These are phyloP conservation scores for Echiichthys vipera DNA, from an alignment of 2,797 vertebrate species.

Conservation along the genomic window DNA sequence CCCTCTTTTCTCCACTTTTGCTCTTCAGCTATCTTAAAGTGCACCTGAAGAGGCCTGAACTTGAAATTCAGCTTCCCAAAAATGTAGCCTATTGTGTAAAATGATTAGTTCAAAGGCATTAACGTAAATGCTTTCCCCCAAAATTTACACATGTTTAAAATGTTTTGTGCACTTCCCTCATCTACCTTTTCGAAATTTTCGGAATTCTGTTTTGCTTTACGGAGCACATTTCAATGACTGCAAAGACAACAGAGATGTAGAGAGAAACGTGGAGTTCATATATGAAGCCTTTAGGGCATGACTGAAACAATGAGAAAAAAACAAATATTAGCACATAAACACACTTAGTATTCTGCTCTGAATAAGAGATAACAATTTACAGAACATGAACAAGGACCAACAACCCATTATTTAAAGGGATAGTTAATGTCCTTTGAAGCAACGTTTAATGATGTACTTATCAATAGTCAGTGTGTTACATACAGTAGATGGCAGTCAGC, in stretches of 20 bases:
- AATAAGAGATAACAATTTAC: slow-evolving; percentile 12
- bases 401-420: too few relatives aligned
- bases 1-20: slow-evolving; percentile 90
- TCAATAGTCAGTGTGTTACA: too few relatives aligned
- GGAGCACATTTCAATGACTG: slow-evolving; percentile 54
- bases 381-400: neutral
- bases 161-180: neutral
- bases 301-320: slow-evolving; percentile 24
- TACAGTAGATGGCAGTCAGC: too few relatives aligned
- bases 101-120: slow-evolving; percentile 19
- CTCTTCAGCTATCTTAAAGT: slow-evolving; percentile 89
- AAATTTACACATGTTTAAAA: slow-evolving; percentile 1
- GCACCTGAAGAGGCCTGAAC: slow-evolving; percentile 83
- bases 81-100: slow-evolving; percentile 32
- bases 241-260: slow-evolving; percentile 26
- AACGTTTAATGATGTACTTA: too few relatives aligned
- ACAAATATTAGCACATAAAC: slow-evolving; percentile 45
- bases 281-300: slow-evolving; percentile 29
- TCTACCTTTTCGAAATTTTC: slow-evolving; percentile 2
- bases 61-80: slow-evolving; percentile 57
- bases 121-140: too few relatives aligned
- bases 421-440: too few relatives aligned
- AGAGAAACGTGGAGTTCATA: slow-evolving; percentile 41
- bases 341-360: slow-evolving; percentile 1
- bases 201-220: slow-evolving; percentile 26